Conservation (phyloP, 2,113 vertebrate genomes). For the Scalopus aquaticus region DNA sequence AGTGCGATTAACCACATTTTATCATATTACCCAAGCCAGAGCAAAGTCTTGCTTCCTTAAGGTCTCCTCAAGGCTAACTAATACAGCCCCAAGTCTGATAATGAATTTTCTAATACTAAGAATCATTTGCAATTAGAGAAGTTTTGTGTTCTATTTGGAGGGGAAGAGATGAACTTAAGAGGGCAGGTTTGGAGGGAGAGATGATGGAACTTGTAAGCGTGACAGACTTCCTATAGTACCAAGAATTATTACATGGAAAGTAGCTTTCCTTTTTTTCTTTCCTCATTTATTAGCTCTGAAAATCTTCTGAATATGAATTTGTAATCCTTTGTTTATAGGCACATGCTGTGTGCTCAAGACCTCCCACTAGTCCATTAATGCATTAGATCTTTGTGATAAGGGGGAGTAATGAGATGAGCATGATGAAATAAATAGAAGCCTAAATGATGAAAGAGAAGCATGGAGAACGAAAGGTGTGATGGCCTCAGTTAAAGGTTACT, state of each 20-base stretch:
- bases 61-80: neutral
- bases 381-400: constrained; percentile 11
- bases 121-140: neutral
- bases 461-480: neutral
- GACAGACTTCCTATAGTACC: neutral
- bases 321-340: constrained; percentile 45
- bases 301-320: neutral
- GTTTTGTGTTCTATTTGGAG: neutral
- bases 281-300: constrained; percentile 16
- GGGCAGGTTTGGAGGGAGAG: neutral
- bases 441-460: constrained; percentile 49
- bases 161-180: neutral
- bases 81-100: neutral
- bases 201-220: neutral
- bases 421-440: neutral
- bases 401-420: constrained; percentile 2
- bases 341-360: constrained; percentile 11
- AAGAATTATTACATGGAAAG: neutral
- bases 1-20: neutral
- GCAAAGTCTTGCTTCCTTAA: neutral
- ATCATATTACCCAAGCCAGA: neutral
- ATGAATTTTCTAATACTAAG: neutral
- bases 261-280: neutral
- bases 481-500: constrained; percentile 27
- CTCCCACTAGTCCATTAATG: neutral